Evolutionary conservation across 1,140 invertebrate species (phyloP).

Genomic region (Halyomorpha halys): DNA sequence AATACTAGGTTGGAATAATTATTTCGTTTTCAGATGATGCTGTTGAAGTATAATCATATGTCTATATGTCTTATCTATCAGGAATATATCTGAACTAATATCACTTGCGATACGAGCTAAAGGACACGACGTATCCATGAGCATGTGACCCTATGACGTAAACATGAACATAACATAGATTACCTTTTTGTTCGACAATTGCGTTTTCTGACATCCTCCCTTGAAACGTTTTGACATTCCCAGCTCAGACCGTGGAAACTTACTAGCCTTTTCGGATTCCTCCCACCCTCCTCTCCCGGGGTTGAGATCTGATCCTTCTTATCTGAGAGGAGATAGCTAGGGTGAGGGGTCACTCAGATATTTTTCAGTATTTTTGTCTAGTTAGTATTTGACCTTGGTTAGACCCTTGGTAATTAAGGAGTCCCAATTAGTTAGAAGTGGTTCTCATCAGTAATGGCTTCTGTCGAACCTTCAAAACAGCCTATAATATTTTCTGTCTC

Average conservation of each 20-base stretch:
- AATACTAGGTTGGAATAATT: too few relatives aligned
- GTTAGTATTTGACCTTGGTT: conserved; percentile 23
- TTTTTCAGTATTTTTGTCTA: conserved; percentile 25
- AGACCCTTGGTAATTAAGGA: conserved; percentile 2
- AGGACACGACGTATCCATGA: too few relatives aligned
- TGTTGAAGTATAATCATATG: too few relatives aligned
- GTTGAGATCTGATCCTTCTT: conserved; percentile 7
- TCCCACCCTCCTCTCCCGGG: too few relatives aligned
- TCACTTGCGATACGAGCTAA: too few relatives aligned
- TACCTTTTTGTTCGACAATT: background rate
- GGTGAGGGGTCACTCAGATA: conserved; percentile 23
- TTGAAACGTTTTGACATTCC: background rate
- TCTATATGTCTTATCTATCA: too few relatives aligned
- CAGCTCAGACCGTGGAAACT: conserved; percentile 1
- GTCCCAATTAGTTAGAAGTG: background rate
- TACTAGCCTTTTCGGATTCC: background rate
- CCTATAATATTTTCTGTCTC: too few relatives aligned
- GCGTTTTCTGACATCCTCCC: background rate
- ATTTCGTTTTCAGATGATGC: too few relatives aligned
- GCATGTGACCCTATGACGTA: too few relatives aligned
- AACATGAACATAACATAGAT: background rate
- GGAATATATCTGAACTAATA: too few relatives aligned
- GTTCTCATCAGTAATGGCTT: too few relatives aligned
- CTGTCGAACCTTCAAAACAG: too few relatives aligned
- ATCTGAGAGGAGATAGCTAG: conserved; percentile 12